Conservation (phyloP, 2,888 invertebrate species). For the Ypsolopha scabrella region DNA sequence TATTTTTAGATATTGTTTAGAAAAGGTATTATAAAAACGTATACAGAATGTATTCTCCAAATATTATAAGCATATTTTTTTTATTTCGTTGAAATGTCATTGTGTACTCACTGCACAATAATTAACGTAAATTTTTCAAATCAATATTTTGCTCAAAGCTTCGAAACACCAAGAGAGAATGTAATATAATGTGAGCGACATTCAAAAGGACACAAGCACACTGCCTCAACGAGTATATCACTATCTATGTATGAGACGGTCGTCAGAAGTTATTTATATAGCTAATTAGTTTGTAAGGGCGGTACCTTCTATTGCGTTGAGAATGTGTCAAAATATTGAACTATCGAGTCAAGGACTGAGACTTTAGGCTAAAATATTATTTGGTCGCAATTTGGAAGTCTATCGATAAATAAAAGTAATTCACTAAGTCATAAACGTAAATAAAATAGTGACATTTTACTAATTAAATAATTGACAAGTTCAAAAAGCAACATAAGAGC, state of each 20-base stretch:
- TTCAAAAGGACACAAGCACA: too few relatives aligned
- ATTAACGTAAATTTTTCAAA: background rate
- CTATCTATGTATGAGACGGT: too few relatives aligned
- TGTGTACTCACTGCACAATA: background rate
- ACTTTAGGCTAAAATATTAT: constrained; percentile 27
- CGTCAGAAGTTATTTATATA: too few relatives aligned
- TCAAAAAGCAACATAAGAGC: constrained; percentile 21
- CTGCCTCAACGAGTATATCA: too few relatives aligned
- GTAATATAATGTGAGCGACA: too few relatives aligned
- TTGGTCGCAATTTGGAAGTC: constrained; percentile 24
- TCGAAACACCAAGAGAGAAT: background rate
- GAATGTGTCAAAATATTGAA: constrained; percentile 13
- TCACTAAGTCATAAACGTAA: constrained; percentile 36
- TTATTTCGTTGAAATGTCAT: background rate
- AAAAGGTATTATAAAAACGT: background rate
- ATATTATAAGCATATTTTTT: background rate
- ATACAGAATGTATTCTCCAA: constrained; percentile 1
- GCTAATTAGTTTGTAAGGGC: background rate
- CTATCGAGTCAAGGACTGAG: constrained; percentile 49
- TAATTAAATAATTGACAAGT: constrained; percentile 30
- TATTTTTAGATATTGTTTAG: constrained; percentile 12
- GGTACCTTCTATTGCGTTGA: background rate
- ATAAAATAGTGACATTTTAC: constrained; percentile 14
- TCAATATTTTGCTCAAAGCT: constrained; percentile 3
- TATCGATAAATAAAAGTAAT: constrained; percentile 32